Evolutionary conservation across 2,113 vertebrate species (phyloP).

Genomic region (Cryptotis parvus): DNA sequence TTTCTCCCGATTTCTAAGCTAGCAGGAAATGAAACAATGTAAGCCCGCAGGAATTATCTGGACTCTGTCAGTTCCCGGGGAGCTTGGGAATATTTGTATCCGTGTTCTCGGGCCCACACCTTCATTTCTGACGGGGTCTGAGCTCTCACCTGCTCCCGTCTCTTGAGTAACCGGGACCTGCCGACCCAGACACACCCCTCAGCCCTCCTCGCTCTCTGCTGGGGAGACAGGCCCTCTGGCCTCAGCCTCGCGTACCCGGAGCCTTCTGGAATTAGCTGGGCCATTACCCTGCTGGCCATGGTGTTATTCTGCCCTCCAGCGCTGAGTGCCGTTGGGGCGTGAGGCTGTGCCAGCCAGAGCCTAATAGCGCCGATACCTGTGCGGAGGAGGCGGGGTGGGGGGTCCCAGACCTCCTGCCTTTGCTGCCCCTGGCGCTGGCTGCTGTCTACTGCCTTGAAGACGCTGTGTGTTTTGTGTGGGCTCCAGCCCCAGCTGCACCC

Average conservation of each 20-base stretch:
- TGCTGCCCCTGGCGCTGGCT: too few species aligned
- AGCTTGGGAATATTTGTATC: not conserved
- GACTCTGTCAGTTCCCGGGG: not conserved
- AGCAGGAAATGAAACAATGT: conserved; percentile 46
- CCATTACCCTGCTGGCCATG: conserved; percentile 57
- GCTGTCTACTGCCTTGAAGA: too few species aligned
- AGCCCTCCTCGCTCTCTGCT: too few species aligned
- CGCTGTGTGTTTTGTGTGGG: too few species aligned
- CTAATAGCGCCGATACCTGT: conserved; percentile 20
- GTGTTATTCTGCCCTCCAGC: conserved; percentile 71
- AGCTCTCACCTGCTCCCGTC: too few species aligned
- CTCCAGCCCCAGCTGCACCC: too few species aligned
- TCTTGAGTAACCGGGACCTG: too few species aligned
- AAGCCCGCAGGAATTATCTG: not conserved
- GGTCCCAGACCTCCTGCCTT: too few species aligned
- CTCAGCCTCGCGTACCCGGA: conserved; percentile 78
- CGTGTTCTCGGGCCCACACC: too few species aligned
- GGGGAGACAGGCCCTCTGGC: conserved; percentile 72
- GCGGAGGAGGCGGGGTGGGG: too few species aligned
- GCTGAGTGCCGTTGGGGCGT: conserved; percentile 62
- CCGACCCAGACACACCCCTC: too few species aligned
- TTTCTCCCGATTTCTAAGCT: conserved; percentile 60
- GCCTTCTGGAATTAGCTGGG: conserved; percentile 72
- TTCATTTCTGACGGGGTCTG: too few species aligned
- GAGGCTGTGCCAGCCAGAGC: conserved; percentile 79